Evolutionary conservation across 2,888 invertebrate genomes (phyloP).

Genomic region (Melinaea menophilus): DNA sequence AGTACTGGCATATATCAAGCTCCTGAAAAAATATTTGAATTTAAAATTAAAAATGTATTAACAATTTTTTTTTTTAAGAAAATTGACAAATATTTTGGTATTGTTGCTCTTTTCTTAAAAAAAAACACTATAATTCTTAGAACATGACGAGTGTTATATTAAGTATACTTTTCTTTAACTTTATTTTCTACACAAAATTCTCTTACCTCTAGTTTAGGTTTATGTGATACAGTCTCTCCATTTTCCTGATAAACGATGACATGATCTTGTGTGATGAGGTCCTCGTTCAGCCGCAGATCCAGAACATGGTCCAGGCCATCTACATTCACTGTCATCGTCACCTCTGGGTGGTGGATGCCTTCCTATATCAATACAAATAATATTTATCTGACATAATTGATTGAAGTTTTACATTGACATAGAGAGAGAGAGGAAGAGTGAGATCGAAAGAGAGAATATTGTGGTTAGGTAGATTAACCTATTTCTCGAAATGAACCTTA

Average conservation of each 20-base stretch:
- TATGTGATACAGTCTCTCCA: conserved; percentile 74
- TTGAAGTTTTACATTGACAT: no score
- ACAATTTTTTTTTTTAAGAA: not conserved
- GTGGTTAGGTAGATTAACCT: no score
- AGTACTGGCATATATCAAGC: conserved; percentile 85
- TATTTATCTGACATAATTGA: no score
- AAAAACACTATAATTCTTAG: no score
- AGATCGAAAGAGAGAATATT: no score
- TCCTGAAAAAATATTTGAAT: conserved; percentile 73
- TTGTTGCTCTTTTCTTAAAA: no score
- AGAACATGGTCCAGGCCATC: conserved; percentile 82
- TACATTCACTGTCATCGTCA: conserved; percentile 81
- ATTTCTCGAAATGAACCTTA: no score
- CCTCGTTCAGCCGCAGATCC: conserved; percentile 85
- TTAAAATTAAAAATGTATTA: not conserved
- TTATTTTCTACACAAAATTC: not conserved
- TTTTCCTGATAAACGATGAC: conserved; percentile 78
- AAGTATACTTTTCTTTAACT: no score
- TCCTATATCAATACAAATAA: conserved; percentile 41
- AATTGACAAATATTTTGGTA: no score
- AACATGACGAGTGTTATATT: no score
- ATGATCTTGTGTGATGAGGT: conserved; percentile 83
- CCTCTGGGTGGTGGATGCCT: conserved; percentile 62
- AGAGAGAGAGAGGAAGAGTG: no score
- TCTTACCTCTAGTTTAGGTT: conserved; percentile 75